A percentile compares a stretch with the other conserved stretches of the same genome.
These are phyloP conservation scores for Alaudala cheleensis DNA, from an alignment of 2,113 vertebrate genomes.

Conservation along the genomic window DNA sequence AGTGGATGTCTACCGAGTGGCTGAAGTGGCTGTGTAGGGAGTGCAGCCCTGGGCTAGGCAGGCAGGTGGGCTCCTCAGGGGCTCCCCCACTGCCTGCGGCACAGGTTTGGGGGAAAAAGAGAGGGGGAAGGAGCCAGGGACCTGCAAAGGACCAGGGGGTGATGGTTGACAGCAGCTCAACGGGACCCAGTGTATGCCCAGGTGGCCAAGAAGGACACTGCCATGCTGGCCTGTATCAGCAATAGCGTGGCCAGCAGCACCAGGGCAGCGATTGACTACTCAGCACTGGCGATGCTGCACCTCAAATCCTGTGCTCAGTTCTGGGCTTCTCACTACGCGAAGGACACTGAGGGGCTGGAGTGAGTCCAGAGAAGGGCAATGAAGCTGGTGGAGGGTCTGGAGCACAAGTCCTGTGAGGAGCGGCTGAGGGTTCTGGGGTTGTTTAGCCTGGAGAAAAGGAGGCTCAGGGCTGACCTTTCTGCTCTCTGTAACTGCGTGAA, in stretches of 20 bases:
- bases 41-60: accelerated
- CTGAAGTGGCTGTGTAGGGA: accelerated
- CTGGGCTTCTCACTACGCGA: neutral
- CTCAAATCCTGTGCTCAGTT: neutral
- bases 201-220: neutral
- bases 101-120: too few relatives aligned
- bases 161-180: neutral
- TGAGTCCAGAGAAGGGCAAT: accelerated
- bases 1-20: accelerated
- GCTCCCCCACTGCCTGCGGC: neutral
- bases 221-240: neutral
- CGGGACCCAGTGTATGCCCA: neutral
- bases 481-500: accelerated
- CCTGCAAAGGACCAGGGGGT: accelerated
- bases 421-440: accelerated
- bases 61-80: neutral
- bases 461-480: too few relatives aligned
- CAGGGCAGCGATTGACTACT: too few relatives aligned
- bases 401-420: neutral
- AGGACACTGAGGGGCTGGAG: too few relatives aligned
- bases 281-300: too few relatives aligned
- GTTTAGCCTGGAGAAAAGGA: neutral
- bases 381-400: neutral
- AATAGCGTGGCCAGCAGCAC: neutral
- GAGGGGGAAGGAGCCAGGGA: neutral